These are phyloP conservation scores for Gryllus bimaculatus DNA, from an alignment of 1,140 invertebrate species.

Conservation along the genomic window DNA sequence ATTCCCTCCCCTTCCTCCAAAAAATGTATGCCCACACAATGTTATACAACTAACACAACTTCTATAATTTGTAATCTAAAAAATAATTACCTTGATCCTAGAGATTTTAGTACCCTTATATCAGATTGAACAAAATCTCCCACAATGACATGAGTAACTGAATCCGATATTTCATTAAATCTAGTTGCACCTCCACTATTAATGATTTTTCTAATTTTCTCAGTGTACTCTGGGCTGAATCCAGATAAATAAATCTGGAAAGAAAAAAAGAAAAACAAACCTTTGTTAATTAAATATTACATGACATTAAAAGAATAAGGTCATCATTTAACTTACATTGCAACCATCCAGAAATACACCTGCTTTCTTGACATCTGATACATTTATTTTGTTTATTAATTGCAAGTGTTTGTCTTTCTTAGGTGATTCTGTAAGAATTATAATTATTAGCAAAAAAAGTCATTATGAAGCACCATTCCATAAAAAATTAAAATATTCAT, in stretches of 20 bases:
- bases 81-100: conserved; percentile 31
- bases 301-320: conserved; percentile 13
- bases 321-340: conserved; percentile 49
- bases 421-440: not conserved
- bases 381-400: conserved; percentile 45
- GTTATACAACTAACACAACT: not conserved
- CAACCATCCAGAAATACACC: conserved; percentile 77
- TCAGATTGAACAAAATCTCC: conserved; percentile 45
- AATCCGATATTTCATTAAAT: conserved; percentile 60
- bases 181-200: conserved; percentile 72
- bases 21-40: not conserved
- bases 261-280: conserved; percentile 12
- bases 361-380: conserved; percentile 54
- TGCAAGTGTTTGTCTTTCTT: conserved; percentile 27
- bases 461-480: not conserved
- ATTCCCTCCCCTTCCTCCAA: too few relatives aligned
- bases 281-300: conserved; percentile 11
- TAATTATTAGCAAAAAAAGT: not conserved
- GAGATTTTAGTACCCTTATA: conserved; percentile 36
- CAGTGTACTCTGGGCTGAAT: conserved; percentile 49
- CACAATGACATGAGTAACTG: conserved; percentile 70
- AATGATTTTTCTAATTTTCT: conserved; percentile 67
- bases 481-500: too few relatives aligned
- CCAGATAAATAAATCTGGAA: conserved; percentile 54
- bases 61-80: not conserved